Percentiles rank a stretch among this genome's conserved stretches.
phyloP scores from a whole-genome alignment of 1,140 invertebrate species.

The Plectrocnemia conspersa region DNA sequence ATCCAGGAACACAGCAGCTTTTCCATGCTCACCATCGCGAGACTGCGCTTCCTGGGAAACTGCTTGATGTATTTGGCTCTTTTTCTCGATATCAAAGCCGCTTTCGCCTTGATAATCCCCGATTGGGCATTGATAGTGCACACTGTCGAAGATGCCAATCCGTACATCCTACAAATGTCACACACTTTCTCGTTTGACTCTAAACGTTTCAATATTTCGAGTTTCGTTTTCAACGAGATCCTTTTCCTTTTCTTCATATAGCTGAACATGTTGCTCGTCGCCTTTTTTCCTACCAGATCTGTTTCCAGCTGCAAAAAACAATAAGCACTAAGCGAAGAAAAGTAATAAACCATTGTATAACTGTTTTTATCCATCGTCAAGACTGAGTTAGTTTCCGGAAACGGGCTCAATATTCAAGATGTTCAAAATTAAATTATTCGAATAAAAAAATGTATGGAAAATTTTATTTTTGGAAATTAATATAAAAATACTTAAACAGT shows the following conservation, averaged over 20 bases:
- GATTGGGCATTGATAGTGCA: conserved; percentile 17
- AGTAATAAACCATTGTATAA: too few relatives aligned
- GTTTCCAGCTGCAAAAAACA: too few relatives aligned
- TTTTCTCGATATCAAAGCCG: background rate
- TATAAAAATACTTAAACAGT: too few relatives aligned
- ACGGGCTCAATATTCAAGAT: too few relatives aligned
- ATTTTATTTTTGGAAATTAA: too few relatives aligned
- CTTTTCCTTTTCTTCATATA: conserved; percentile 17
- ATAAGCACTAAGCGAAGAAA: too few relatives aligned
- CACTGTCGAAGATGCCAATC: conserved; percentile 17
- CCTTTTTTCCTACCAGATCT: too few relatives aligned
- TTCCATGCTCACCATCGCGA: conserved; percentile 25
- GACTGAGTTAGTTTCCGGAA: too few relatives aligned
- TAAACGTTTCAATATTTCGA: conserved; percentile 18
- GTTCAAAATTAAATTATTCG: too few relatives aligned
- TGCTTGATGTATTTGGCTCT: conserved; percentile 5
- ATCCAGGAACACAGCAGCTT: conserved; percentile 21
- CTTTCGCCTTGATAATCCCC: conserved; percentile 13
- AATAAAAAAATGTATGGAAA: too few relatives aligned
- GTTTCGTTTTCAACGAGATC: conserved; percentile 20
- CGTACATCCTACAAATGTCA: conserved; percentile 10
- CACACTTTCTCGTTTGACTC: conserved; percentile 11
- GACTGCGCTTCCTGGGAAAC: conserved; percentile 1
- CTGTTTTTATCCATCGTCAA: too few relatives aligned
- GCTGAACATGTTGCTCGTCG: too few relatives aligned